Evolutionary conservation across 2,888 invertebrate species (phyloP), one percentile per base, ranked within the genome.

Genomic region (Abrostola tripartita): DNA sequence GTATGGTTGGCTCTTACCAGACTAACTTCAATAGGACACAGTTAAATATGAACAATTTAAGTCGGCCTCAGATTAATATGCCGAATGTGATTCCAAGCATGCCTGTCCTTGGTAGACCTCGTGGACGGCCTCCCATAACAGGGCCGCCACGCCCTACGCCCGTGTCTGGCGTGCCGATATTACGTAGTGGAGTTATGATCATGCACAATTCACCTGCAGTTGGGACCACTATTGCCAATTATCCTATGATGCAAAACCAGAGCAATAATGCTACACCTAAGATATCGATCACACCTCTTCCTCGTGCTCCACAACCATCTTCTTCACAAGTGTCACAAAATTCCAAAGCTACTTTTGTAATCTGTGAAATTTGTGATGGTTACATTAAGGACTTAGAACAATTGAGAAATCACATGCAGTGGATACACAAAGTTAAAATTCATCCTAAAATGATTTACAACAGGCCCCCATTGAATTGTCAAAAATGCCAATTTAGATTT

Each of bases 291-390:
- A 98, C 98, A 65, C 98, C 98, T 65, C 95, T 98, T 84, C 98
- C 98, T 80, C 96, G 98, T 71, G 96, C 96, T 78, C 93, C 95
- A 62, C 93, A 90, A 89, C 93, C 93, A 0, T 92, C 92, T 5
- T 92, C 92, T 47, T 92, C 93, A 5, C 91, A 92, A 65, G 65
- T 86, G 47, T 78, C 86, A 61, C 90, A 88, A 64, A 92, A 91
- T 80, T 90, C 91, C n/a, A 98, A 98, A 90, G 97, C 97, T 74
- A 97, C 98, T 58, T 98, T 98, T 93, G 98, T 98, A 76, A 98
- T 98, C 81, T 99, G 99, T 93, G 99, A 99, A 95, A 98, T 99
- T 81, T 99, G 99, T 93, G 99, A 99, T 91, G 99, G 99, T 52
- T 99, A 99, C 88, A 99, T 99, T 76, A 98, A 99, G 95, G 99